A percentile compares a stretch with the other conserved stretches of the same genome.
Conservation (phyloP, 2,113 vertebrate genomes). For the Malurus elegans region DNA sequence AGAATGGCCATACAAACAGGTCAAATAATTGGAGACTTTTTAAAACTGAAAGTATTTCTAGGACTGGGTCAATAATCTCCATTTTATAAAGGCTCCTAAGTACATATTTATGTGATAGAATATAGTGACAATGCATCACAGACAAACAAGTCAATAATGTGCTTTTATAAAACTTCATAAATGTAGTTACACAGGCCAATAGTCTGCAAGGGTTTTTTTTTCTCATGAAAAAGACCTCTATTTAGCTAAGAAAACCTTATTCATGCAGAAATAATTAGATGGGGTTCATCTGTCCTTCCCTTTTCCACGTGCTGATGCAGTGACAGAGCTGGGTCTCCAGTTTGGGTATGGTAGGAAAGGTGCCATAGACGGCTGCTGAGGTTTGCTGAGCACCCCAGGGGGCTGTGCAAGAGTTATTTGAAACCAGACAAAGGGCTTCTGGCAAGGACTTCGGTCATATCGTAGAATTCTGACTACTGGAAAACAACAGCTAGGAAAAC, state of each 20-base stretch:
- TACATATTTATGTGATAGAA: not conserved
- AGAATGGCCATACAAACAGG: not conserved
- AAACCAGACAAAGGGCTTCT: not conserved
- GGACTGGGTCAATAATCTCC: not conserved
- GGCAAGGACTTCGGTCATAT: not conserved
- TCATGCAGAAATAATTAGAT: slow-evolving; percentile 1
- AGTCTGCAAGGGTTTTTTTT: not conserved
- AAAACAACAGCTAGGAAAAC: slow-evolving; percentile 1
- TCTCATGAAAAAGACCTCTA: not conserved
- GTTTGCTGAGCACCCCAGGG: not conserved
- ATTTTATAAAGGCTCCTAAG: not conserved
- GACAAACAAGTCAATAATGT: not conserved
- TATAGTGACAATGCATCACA: not conserved
- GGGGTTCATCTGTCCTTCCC: not conserved
- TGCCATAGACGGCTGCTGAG: not conserved
- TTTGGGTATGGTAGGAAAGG: not conserved
- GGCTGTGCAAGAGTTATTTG: not conserved
- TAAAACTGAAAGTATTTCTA: not conserved
- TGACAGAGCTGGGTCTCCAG: not conserved
- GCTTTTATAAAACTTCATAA: not conserved
- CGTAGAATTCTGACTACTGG: not conserved
- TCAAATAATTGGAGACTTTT: not conserved
- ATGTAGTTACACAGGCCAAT: not conserved
- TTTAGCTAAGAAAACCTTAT: slow-evolving; percentile 7
- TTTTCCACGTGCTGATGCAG: not conserved